Evolutionary conservation across 2,888 invertebrate genomes (phyloP).

Genomic region (Temnothorax ravouxi): DNA sequence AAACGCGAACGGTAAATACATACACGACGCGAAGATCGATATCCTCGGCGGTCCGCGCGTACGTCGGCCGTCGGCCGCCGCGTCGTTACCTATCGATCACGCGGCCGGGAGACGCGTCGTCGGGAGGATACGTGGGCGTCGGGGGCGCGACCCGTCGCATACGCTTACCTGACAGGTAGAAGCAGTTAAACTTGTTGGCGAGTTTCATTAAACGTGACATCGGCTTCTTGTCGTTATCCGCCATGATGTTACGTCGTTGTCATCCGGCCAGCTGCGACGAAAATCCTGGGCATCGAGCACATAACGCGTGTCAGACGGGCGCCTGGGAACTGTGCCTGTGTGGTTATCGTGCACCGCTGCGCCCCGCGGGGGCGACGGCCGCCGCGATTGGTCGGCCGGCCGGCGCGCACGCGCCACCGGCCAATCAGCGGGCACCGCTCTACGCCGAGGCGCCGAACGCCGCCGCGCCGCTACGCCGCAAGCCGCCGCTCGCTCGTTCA

Average conservation of each 20-base stretch:
- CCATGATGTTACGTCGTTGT: slow-evolving; percentile 84
- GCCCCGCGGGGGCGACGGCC: not conserved
- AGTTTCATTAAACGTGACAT: slow-evolving; percentile 92
- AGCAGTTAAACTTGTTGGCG: slow-evolving; percentile 96
- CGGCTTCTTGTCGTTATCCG: slow-evolving; percentile 86
- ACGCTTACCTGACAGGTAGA: slow-evolving; percentile 93
- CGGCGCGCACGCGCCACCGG: not conserved
- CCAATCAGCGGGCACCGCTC: slow-evolving; percentile 12
- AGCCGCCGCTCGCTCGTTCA: not conserved
- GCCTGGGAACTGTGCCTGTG: not conserved
- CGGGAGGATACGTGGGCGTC: not conserved
- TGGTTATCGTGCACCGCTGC: slow-evolving; percentile 24
- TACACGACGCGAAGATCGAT: slow-evolving; percentile 81
- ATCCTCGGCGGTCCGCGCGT: slow-evolving; percentile 74
- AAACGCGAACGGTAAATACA: slow-evolving; percentile 72
- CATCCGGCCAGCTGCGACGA: slow-evolving; percentile 77
- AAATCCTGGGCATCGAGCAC: slow-evolving; percentile 71
- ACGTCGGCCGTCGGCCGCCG: slow-evolving; percentile 67
- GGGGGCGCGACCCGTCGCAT: slow-evolving; percentile 26
- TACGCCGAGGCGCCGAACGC: not conserved
- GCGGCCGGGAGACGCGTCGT: slow-evolving; percentile 9
- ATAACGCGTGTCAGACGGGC: slow-evolving; percentile 61
- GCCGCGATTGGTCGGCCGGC: slow-evolving; percentile 51
- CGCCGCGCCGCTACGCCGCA: not conserved
- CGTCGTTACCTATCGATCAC: slow-evolving; percentile 59